A percentile compares a stretch with the other conserved stretches of the same genome.
Conservation (phyloP, 2,888 invertebrate genomes). For the Crocallis elinguaria region DNA sequence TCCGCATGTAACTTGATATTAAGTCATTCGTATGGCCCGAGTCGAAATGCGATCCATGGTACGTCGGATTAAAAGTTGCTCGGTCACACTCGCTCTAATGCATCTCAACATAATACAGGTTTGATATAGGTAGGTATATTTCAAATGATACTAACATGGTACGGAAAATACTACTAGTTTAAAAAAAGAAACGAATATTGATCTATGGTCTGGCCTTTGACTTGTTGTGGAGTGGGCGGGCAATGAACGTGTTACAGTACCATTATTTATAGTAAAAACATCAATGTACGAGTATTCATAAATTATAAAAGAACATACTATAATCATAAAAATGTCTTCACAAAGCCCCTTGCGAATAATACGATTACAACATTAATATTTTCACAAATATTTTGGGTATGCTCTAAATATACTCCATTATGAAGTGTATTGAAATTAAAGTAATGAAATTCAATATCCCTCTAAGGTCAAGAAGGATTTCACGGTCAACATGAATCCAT, state of each 20-base stretch:
- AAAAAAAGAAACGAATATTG: too few species aligned
- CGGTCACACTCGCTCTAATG: too few species aligned
- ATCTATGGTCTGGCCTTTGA: too few species aligned
- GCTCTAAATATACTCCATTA: not conserved
- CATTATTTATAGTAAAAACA: not conserved
- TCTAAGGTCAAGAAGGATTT: slow-evolving; percentile 11
- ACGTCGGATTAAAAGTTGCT: too few species aligned
- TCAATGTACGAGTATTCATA: not conserved
- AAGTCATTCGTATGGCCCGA: too few species aligned
- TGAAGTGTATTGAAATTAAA: slow-evolving; percentile 2
- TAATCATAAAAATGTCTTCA: not conserved
- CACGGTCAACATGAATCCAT: slow-evolving; percentile 17
- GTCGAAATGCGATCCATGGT: too few species aligned
- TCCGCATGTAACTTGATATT: too few species aligned
- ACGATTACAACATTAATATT: not conserved
- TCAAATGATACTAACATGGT: too few species aligned
- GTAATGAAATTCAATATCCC: slow-evolving; percentile 17
- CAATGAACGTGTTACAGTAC: not conserved
- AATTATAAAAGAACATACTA: not conserved
- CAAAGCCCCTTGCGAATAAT: not conserved
- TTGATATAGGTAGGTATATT: too few species aligned
- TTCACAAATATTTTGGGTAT: not conserved
- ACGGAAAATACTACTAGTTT: too few species aligned
- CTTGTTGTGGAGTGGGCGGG: too few species aligned
- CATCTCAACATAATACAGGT: too few species aligned